phyloP scores from a whole-genome alignment of 2,113 vertebrate genomes.

The Eretmochelys imbricata region DNA sequence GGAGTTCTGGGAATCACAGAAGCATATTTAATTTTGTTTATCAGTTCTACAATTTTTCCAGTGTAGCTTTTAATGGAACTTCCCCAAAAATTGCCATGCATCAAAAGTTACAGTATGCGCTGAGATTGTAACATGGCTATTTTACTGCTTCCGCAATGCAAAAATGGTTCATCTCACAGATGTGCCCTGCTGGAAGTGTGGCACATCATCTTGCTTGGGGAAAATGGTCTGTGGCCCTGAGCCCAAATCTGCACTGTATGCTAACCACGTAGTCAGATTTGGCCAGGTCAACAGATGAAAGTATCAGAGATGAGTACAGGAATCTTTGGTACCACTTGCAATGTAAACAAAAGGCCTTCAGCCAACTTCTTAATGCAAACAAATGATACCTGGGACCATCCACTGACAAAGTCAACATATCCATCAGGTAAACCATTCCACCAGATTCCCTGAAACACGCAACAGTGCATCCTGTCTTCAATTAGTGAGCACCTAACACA shows the following conservation, averaged over 20 bases:
- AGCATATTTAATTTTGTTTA: not conserved
- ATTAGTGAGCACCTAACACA: not conserved
- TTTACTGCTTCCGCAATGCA: not conserved
- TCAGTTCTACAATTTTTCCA: not conserved
- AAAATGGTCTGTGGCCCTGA: not conserved
- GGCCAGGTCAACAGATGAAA: not conserved
- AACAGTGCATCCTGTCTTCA: not conserved
- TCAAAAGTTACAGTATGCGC: rapidly evolving
- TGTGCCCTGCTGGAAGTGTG: not conserved
- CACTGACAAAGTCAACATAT: not conserved
- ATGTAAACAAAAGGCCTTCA: not conserved
- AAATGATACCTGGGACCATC: not conserved
- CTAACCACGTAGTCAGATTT: not conserved
- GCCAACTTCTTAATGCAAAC: not conserved
- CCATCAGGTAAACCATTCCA: not conserved
- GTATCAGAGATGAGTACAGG: not conserved
- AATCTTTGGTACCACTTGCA: not conserved
- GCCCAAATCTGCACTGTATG: not conserved
- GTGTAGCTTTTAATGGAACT: not conserved
- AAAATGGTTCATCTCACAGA: not conserved
- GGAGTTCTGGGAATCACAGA: not conserved
- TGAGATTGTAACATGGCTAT: not conserved
- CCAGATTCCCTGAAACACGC: not conserved
- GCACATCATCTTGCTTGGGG: not conserved
- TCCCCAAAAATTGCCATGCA: rapidly evolving